These are phyloP conservation scores for Apantesis nais DNA, from an alignment of 2,888 invertebrate species.

Conservation along the genomic window DNA sequence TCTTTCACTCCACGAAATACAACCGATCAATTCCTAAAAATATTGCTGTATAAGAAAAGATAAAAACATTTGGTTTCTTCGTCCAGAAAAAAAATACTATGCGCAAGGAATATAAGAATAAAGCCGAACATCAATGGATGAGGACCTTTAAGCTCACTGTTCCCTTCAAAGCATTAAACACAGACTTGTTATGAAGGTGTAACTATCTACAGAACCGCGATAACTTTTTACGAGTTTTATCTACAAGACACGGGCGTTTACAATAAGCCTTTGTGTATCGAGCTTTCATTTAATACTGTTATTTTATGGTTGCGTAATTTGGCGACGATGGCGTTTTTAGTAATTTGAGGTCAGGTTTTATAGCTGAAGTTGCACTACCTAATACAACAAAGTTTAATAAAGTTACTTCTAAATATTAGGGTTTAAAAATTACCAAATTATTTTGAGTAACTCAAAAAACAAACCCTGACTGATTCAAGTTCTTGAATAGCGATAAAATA, in stretches of 20 bases:
- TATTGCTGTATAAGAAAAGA: neutral
- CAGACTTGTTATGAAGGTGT: conserved; percentile 13
- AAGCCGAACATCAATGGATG: neutral
- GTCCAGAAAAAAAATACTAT: neutral
- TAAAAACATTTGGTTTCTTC: neutral
- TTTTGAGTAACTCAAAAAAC: too few species aligned
- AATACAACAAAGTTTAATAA: neutral
- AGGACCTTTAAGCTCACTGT: neutral
- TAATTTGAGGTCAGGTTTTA: neutral
- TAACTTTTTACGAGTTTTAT: conserved; percentile 35
- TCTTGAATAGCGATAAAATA: too few species aligned
- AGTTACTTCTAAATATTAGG: neutral
- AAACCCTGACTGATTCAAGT: too few species aligned
- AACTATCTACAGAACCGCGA: conserved; percentile 12
- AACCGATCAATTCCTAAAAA: neutral
- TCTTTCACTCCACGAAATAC: too few species aligned
- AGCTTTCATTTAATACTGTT: neutral
- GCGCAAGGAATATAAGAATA: neutral
- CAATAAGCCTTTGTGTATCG: conserved; percentile 7
- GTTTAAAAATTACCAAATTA: neutral
- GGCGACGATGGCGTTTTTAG: neutral
- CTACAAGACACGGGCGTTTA: conserved; percentile 21
- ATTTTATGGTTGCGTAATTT: conserved; percentile 10
- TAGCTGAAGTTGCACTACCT: neutral
- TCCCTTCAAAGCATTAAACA: conserved; percentile 13